Conservation (phyloP, 2,113 vertebrate species). For the Fulmarus glacialis region DNA sequence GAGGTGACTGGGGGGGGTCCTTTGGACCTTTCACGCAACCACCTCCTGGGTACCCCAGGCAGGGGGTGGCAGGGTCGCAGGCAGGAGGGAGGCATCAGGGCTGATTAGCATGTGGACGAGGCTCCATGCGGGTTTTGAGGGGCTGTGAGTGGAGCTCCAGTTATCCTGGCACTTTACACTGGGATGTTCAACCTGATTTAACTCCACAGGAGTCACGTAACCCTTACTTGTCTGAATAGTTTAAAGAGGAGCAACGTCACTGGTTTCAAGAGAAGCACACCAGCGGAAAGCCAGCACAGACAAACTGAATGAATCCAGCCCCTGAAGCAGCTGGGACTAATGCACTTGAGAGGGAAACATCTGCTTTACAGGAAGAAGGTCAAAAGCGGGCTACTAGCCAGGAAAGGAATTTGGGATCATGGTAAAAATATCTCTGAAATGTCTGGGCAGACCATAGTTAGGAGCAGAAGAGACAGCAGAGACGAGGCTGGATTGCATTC, state of each 20-base stretch:
- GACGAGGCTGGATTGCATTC: background rate
- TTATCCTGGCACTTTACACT: background rate
- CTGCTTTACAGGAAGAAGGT: background rate
- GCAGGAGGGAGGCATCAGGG: background rate
- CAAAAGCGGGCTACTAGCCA: background rate
- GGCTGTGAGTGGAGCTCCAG: background rate
- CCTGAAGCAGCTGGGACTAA: background rate
- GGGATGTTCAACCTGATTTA: background rate
- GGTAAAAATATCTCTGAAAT: constrained; percentile 5
- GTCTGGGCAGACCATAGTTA: background rate
- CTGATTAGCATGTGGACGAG: rapidly evolving
- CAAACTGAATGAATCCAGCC: background rate
- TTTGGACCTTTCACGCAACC: background rate
- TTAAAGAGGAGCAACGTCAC: background rate
- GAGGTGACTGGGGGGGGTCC: background rate
- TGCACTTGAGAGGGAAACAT: background rate
- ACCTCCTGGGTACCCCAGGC: background rate
- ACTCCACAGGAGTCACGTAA: background rate
- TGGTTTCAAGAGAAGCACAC: background rate
- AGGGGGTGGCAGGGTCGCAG: background rate
- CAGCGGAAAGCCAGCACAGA: background rate
- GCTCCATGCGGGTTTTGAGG: background rate
- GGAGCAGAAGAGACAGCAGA: background rate
- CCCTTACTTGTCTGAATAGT: background rate
- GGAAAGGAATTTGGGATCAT: background rate